phyloP scores from a whole-genome alignment of 2,888 invertebrate species.

The Scaptomyza polygonia region DNA sequence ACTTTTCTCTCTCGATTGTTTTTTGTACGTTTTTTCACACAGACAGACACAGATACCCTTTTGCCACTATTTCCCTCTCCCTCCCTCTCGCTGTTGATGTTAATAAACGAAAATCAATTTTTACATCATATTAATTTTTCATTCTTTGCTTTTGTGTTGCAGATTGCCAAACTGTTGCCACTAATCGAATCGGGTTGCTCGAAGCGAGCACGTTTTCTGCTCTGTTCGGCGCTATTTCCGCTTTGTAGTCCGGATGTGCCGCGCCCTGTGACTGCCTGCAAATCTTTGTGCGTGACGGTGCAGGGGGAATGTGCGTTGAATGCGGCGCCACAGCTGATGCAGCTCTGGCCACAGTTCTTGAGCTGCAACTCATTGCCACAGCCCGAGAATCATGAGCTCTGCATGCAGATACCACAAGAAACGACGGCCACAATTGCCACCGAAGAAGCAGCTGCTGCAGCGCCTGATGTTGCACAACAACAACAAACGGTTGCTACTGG shows the following conservation, averaged over 20 bases:
- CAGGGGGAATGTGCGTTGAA: slow-evolving; percentile 87
- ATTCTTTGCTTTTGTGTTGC: slow-evolving; percentile 80
- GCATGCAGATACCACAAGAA: slow-evolving; percentile 88
- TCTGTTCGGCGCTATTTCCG: slow-evolving; percentile 95
- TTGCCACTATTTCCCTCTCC: too few species aligned
- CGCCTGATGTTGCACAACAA: not conserved
- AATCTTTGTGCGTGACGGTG: slow-evolving; percentile 92
- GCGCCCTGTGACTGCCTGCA: slow-evolving; percentile 93
- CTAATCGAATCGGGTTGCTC: slow-evolving; percentile 92
- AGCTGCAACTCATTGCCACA: slow-evolving; percentile 93
- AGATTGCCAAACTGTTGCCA: slow-evolving; percentile 89
- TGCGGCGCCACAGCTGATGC: slow-evolving; percentile 87
- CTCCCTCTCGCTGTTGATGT: too few species aligned
- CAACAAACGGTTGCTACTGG: too few species aligned
- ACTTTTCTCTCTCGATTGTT: too few species aligned
- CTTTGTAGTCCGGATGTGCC: slow-evolving; percentile 95
- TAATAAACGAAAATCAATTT: too few species aligned
- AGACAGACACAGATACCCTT: too few species aligned
- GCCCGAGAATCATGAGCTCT: slow-evolving; percentile 88
- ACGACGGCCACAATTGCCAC: slow-evolving; percentile 10
- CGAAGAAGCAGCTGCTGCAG: slow-evolving; percentile 25
- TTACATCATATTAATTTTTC: not conserved
- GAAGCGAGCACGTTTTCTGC: slow-evolving; percentile 91
- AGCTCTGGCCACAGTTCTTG: slow-evolving; percentile 90
- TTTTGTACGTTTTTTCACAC: too few species aligned